phyloP scores from a whole-genome alignment of 2,113 vertebrate genomes.

The Calyptomena viridis region DNA sequence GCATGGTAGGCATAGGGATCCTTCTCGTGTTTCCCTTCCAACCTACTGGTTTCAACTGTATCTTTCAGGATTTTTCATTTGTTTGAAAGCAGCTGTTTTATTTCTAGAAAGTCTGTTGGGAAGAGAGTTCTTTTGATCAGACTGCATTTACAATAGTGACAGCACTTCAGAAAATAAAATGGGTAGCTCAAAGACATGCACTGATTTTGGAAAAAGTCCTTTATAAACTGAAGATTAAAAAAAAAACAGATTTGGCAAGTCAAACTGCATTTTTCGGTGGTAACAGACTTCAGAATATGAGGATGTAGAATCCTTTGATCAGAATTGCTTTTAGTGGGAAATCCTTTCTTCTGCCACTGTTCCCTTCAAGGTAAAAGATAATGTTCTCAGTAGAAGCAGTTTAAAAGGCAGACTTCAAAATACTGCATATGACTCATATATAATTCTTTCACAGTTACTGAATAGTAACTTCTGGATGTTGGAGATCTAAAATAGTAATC shows the following conservation, averaged over 20 bases:
- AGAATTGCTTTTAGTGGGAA: slow-evolving; percentile 16
- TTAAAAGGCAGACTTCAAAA: slow-evolving; percentile 7
- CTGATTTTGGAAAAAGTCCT: not conserved
- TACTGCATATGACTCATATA: not conserved
- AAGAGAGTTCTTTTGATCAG: not conserved
- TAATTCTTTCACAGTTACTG: not conserved
- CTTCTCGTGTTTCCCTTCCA: not conserved
- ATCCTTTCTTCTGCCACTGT: not conserved
- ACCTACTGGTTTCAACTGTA: not conserved
- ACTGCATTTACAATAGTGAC: not conserved
- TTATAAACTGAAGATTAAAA: not conserved
- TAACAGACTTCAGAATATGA: not conserved
- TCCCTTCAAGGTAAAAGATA: not conserved
- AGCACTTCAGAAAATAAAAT: not conserved
- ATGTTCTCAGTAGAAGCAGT: not conserved
- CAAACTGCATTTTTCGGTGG: not conserved
- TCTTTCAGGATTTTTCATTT: not conserved
- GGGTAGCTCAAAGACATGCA: not conserved
- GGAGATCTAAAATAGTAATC: not conserved
- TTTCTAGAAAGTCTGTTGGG: not conserved
- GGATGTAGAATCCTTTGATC: not conserved
- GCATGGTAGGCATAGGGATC: not conserved
- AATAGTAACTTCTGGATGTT: not conserved
- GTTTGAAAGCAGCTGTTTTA: not conserved
- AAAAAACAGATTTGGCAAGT: not conserved